These are phyloP conservation scores for Physella acuta DNA, from an alignment of 1,140 invertebrate genomes.

Conservation along the genomic window DNA sequence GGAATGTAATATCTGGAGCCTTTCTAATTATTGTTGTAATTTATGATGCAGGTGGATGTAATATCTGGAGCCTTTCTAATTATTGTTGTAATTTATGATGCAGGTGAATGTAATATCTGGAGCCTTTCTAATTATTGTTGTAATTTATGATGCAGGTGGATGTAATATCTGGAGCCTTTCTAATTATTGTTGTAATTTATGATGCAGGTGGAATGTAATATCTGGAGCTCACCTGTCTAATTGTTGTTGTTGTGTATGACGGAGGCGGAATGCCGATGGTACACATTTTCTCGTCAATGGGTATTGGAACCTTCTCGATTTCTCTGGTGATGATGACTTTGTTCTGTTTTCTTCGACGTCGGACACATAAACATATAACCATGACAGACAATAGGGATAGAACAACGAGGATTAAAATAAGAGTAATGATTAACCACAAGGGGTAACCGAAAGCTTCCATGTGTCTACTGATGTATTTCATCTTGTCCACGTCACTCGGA, in stretches of 20 bases:
- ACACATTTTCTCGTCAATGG: background rate
- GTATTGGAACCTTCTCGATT: background rate
- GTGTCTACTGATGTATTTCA: background rate
- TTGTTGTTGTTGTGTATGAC: background rate
- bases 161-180: too few relatives aligned
- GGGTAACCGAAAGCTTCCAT: conserved; percentile 3
- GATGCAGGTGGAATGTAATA: too few relatives aligned
- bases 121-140: too few relatives aligned
- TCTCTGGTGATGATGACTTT: background rate
- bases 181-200: too few relatives aligned
- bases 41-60: too few relatives aligned
- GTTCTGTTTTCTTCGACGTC: background rate
- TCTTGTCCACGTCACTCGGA: background rate
- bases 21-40: too few relatives aligned
- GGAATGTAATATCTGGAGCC: too few relatives aligned
- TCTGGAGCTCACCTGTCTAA: conserved; percentile 15
- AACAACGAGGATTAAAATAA: background rate
- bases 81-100: too few relatives aligned
- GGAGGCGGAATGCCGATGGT: conserved; percentile 11
- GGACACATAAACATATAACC: conserved; percentile 1
- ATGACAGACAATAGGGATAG: background rate
- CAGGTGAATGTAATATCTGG: too few relatives aligned
- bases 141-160: too few relatives aligned
- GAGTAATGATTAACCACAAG: conserved; percentile 5
- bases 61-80: too few relatives aligned